These are phyloP conservation scores for Eidolon dupreanum DNA, from an alignment of 2,797 vertebrate species.

Conservation along the genomic window DNA sequence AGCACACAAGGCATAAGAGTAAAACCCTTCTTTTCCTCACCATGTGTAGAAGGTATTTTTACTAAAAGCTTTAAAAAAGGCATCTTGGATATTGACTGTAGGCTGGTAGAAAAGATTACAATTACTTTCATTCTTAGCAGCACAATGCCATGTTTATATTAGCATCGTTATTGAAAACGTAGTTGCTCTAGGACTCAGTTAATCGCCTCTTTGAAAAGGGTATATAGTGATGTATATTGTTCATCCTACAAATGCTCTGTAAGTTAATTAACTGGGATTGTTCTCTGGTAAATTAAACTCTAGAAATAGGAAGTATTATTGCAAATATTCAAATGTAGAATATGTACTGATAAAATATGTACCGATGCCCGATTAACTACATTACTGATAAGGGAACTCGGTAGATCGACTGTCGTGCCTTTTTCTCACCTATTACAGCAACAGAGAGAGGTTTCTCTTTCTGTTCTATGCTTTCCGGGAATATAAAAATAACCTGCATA, in stretches of 20 bases:
- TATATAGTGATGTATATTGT: background rate
- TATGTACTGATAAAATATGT: conserved; percentile 40
- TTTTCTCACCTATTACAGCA: conserved; percentile 65
- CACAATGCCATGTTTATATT: conserved; percentile 2
- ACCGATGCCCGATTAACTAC: conserved; percentile 52
- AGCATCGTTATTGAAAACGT: conserved; percentile 55
- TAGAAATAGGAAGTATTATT: conserved; percentile 45
- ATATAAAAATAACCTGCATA: conserved; percentile 81
- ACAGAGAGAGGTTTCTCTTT: conserved; percentile 72
- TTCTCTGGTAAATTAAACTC: conserved; percentile 37
- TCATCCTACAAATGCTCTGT: background rate
- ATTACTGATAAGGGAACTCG: background rate
- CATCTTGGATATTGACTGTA: background rate
- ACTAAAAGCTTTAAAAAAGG: background rate
- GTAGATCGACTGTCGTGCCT: conserved; percentile 30
- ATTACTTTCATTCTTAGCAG: conserved; percentile 25
- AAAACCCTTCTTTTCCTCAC: background rate
- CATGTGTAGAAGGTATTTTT: conserved; percentile 21
- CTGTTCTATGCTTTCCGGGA: conserved; percentile 77
- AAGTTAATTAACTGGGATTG: conserved; percentile 49
- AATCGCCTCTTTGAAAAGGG: conserved; percentile 29
- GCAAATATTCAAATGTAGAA: conserved; percentile 34
- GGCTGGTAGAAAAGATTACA: background rate
- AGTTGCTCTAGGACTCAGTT: conserved; percentile 5
- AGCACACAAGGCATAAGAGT: background rate